Base-by-base conservation (phyloP, 2,113 vertebrate genomes). In the Gasterosteus nipponicus region DNA sequence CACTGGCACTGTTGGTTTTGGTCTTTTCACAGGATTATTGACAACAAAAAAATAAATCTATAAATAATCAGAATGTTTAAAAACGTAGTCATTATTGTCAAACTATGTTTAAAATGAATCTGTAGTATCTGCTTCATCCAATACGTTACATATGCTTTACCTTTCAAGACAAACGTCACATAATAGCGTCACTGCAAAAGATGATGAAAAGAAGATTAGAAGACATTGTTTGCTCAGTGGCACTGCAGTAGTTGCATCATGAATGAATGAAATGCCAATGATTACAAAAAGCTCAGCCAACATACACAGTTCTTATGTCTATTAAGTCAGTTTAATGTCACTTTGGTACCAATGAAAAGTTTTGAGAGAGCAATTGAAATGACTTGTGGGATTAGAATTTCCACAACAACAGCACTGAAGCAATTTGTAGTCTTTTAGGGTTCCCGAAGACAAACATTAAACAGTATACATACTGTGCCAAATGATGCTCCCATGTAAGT, bases 391-490 rank as follows among this genome's bases (percentile, higher is more conserved):
- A 69, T 75, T 42, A 69, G n/a, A 59, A 76, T 82, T 41, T 46
- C 19, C 71, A 54, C 41, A 39, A 66, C 31, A 75, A 49, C 69
- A 51, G 7, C 47, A 10, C 74, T 62, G 44, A 72, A 64, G 69
- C 29, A 41, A 66, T 75, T 65, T 77, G 70, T 60, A 67, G 77
- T 59, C 77, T 84, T 69, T 84, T 63, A 63, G 35, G 69, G 77
- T 71, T 86, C 65, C 58, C 68, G 35, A 65, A 47, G 69, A 78
- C 68, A 44, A 29, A 7, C 73, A 19, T 69, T 54, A 66, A 75
- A 82, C 46, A 26, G 65, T 42, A 22, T 42, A 22, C 72, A 54
- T 53, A 77, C 59, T 79, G 77, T 88, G 74, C 73, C 70, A 85
- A 77, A 79, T 69, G 57, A 78, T 66, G 77, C 73, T 82, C 38